Evolutionary conservation across 2,113 vertebrate genomes (phyloP), one percentile per base, ranked within the genome.

Genomic region (Pteronura brasiliensis): DNA sequence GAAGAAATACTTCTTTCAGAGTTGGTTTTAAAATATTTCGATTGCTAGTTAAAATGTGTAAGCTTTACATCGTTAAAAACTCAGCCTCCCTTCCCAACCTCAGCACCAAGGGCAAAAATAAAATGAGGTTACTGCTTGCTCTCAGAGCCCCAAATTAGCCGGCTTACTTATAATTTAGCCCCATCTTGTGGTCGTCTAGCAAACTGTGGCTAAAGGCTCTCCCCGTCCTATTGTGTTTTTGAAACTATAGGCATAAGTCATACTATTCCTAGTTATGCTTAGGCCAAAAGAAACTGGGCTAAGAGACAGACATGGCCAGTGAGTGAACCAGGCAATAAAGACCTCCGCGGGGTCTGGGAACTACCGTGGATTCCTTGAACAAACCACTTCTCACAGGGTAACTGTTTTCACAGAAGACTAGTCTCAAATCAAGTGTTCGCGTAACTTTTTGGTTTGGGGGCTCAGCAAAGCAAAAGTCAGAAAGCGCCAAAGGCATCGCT

Each of bases 111-210:
- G 76, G 29, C 55, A 87, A 93, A 92, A 95, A n/a, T 61, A 87
- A 93, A 96, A 84, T 80, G 25, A 93, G n/a, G 55, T 47, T 31
- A 71, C 8, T 23, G 4, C 14, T 77, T 23, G 12, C 20, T 87
- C 31, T 44, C 21, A 25, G 61, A 34, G 5, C 36, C 95, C 27
- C 86, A 65, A 91, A 42, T 47, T 31, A 76, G 15, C 8, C 2
- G 3, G 6, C 94, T 79, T 85, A 52, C 31, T 93, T 96, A 72
- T 31, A 82, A 87, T 69, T 93, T 95, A 97, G 97, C 97, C n/a
- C 96, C 97, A 97, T 79, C 95, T 97, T 91, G 96, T 97, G 97
- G 91, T 79, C 67, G 42, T 34, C 82, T 34, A 65, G n/a, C 76
- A 90, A 92, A 93, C 20, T 96, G 18, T 96, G 52, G 65, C 42